These are phyloP conservation scores for Clepsis dumicolana DNA, from an alignment of 2,888 invertebrate genomes.

Conservation along the genomic window DNA sequence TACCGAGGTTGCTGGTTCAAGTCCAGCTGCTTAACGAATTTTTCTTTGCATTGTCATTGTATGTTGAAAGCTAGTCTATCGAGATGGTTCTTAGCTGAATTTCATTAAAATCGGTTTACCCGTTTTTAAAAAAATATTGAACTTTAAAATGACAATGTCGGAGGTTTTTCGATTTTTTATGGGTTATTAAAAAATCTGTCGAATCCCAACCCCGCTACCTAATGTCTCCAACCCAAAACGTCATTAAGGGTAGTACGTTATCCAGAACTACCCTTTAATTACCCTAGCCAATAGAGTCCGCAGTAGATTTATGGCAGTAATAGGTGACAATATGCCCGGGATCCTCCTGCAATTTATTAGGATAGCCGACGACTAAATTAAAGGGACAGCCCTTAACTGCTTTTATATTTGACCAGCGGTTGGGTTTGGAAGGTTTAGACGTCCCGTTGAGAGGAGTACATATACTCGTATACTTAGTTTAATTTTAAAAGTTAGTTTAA, in stretches of 20 bases:
- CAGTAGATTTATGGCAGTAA: slow-evolving; percentile 79
- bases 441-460: not conserved
- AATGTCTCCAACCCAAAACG: slow-evolving; percentile 25
- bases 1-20: no score
- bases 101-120: no score
- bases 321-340: slow-evolving; percentile 69
- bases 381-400: slow-evolving; percentile 63
- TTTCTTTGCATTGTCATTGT: no score
- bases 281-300: slow-evolving; percentile 53
- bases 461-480: no score
- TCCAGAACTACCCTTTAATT: slow-evolving; percentile 58
- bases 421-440: not conserved
- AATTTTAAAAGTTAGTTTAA: no score
- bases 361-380: slow-evolving; percentile 64
- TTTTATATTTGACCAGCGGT: slow-evolving; percentile 58
- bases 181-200: not conserved
- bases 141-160: no score
- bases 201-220: not conserved
- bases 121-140: no score
- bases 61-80: no score
- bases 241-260: slow-evolving; percentile 36
- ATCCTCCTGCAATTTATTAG: slow-evolving; percentile 68
- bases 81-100: no score
- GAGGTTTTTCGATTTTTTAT: no score
- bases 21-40: no score